These are phyloP conservation scores for Adelosebastes latens DNA, from an alignment of 2,797 vertebrate species.

Conservation along the genomic window DNA sequence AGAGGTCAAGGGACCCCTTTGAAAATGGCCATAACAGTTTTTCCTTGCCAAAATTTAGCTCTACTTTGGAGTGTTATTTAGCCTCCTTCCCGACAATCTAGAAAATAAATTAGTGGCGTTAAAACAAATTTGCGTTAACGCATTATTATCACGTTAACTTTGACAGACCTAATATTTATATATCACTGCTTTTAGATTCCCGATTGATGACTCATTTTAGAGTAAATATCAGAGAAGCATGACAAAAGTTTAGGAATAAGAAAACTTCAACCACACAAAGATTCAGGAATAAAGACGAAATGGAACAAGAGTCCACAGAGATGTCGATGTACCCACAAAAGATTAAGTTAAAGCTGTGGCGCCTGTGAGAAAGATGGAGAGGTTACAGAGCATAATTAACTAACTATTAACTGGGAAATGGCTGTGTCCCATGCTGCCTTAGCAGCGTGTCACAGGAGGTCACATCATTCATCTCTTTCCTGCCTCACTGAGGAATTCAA, in stretches of 20 bases:
- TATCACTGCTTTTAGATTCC: neutral
- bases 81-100: too few relatives aligned
- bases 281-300: neutral
- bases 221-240: neutral
- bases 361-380: constrained; percentile 1
- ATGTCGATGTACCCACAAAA: neutral
- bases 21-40: too few relatives aligned
- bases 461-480: constrained; percentile 4
- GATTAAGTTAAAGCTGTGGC: constrained; percentile 26
- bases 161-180: neutral
- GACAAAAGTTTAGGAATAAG: neutral
- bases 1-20: too few relatives aligned
- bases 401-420: constrained; percentile 14
- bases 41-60: too few relatives aligned
- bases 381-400: constrained; percentile 31
- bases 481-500: constrained; percentile 13
- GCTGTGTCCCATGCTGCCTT: constrained; percentile 24
- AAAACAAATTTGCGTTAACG: too few relatives aligned
- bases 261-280: neutral
- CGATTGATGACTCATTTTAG: constrained; percentile 1
- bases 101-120: too few relatives aligned
- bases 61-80: too few relatives aligned
- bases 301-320: neutral
- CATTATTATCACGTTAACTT: too few relatives aligned
- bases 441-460: constrained; percentile 19